These are phyloP conservation scores for Dipodomys stephensi DNA, from an alignment of 2,113 vertebrate genomes.

Conservation along the genomic window DNA sequence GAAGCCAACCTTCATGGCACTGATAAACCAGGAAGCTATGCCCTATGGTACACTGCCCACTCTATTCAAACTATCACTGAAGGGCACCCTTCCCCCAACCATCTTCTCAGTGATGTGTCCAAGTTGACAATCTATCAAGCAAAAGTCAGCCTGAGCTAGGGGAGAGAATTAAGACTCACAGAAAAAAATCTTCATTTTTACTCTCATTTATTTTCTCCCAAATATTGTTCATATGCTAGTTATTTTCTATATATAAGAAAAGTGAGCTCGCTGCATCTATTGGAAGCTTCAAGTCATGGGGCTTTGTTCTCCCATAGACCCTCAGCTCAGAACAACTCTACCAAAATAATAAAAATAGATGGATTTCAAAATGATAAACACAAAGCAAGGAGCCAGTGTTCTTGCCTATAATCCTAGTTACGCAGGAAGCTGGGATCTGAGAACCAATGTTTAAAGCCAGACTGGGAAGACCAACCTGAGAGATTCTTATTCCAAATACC, in stretches of 20 bases:
- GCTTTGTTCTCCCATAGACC: background rate
- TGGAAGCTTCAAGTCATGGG: accelerated
- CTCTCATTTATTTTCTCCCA: background rate
- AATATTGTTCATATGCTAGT: background rate
- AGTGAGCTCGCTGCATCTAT: background rate
- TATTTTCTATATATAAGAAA: background rate
- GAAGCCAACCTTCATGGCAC: background rate
- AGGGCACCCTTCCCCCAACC: background rate
- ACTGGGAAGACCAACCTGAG: too few relatives aligned
- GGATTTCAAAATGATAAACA: background rate
- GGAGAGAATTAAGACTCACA: background rate
- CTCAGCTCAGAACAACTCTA: background rate
- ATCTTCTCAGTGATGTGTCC: background rate
- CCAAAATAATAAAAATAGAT: background rate
- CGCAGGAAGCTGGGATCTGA: too few relatives aligned
- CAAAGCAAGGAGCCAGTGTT: too few relatives aligned
- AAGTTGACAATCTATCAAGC: background rate
- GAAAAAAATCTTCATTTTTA: background rate
- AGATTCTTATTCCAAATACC: too few relatives aligned
- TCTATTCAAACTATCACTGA: background rate
- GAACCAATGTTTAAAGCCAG: too few relatives aligned
- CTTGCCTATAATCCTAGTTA: too few relatives aligned
- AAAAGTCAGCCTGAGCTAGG: background rate
- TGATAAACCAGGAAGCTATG: background rate
- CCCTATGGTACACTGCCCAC: too few relatives aligned